Conservation (phyloP, 2,113 vertebrate genomes). For the Bothrops jararaca region DNA sequence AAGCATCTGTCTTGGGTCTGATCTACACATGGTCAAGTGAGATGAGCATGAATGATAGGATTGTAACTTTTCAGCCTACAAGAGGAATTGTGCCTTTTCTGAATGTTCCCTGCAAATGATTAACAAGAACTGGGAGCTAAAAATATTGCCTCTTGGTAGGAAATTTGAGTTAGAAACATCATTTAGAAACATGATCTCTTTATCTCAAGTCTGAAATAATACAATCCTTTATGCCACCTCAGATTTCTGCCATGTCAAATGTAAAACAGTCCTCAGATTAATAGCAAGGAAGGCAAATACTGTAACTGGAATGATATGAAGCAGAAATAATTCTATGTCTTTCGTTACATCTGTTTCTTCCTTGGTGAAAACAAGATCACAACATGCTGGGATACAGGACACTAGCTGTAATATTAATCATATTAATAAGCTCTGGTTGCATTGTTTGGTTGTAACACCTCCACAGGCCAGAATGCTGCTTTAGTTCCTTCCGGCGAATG, state of each 20-base stretch:
- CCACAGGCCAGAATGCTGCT: conserved; percentile 90
- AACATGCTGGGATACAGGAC: not conserved
- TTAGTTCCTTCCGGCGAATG: conserved; percentile 91
- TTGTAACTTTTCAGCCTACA: not conserved
- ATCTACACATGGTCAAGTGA: not conserved
- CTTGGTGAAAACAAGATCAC: not conserved
- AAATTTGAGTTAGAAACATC: not conserved
- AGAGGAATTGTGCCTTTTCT: not conserved
- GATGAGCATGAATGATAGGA: no score
- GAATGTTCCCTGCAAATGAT: not conserved
- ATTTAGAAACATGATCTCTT: not conserved
- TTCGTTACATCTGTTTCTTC: not conserved
- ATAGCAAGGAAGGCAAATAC: not conserved
- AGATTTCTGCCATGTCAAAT: not conserved
- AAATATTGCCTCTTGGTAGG: not conserved
- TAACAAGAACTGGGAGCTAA: not conserved
- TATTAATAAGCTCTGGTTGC: not conserved
- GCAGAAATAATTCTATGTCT: not conserved
- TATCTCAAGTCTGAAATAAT: not conserved
- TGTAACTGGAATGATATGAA: no score
- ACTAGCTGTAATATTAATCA: not conserved
- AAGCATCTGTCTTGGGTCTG: not conserved
- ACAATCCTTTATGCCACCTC: not conserved
- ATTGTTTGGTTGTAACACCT: conserved; percentile 23
- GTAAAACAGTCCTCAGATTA: not conserved